Conservation (phyloP, 2,888 invertebrate genomes). For the Rhagonycha lutea region DNA sequence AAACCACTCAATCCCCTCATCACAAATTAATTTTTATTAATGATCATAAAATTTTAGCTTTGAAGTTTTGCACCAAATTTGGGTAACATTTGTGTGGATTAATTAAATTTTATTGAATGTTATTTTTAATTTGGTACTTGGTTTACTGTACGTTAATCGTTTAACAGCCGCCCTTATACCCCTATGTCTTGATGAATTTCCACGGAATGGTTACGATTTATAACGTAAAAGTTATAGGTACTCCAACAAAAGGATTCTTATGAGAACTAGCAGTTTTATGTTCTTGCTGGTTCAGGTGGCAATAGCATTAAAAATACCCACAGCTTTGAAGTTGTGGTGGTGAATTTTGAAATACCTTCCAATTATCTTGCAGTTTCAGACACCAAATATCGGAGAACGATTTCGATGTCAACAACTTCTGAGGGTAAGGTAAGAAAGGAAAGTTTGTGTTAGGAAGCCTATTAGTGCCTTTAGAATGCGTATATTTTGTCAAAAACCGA, state of each 20-base stretch:
- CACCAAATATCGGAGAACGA: no score
- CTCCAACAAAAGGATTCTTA: background rate
- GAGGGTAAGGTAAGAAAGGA: no score
- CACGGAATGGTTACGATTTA: background rate
- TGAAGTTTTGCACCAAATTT: background rate
- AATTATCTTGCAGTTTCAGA: no score
- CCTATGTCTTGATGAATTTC: background rate
- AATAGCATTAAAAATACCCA: background rate
- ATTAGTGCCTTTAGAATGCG: background rate
- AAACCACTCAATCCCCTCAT: constrained; percentile 10
- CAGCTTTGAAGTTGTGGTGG: background rate
- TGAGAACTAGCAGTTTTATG: background rate
- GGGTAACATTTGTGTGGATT: background rate
- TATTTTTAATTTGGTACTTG: background rate
- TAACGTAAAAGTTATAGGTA: background rate
- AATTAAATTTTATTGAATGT: background rate
- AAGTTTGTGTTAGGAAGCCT: no score
- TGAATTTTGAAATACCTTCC: no score
- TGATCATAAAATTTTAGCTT: background rate
- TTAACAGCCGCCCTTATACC: background rate
- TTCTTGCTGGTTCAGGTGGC: background rate
- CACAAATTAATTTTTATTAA: constrained; percentile 7
- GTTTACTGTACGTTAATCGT: background rate
- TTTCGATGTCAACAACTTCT: no score
- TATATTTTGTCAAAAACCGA: background rate